These are phyloP conservation scores for Chloroceryle inda DNA, from an alignment of 2,797 vertebrate genomes.

Conservation along the genomic window DNA sequence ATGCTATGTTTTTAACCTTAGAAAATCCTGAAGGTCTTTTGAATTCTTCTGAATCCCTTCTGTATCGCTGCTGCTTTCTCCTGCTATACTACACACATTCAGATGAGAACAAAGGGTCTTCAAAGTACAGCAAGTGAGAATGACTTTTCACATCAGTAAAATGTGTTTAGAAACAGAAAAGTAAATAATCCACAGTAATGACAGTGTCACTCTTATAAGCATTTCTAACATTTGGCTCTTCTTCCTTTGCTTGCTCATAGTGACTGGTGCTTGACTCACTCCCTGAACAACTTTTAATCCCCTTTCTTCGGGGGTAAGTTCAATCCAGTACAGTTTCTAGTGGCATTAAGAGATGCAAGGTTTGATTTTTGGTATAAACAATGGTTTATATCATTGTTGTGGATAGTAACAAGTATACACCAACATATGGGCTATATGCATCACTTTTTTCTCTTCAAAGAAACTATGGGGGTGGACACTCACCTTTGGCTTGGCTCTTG, in stretches of 20 bases:
- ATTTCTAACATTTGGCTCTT: background rate
- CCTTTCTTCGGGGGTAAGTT: background rate
- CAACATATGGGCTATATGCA: background rate
- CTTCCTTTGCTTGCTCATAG: background rate
- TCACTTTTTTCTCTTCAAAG: background rate
- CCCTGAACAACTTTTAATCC: background rate
- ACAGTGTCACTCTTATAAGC: background rate
- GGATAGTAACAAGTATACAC: background rate
- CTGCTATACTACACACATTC: background rate
- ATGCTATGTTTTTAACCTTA: background rate
- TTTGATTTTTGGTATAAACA: background rate
- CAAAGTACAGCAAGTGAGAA: background rate
- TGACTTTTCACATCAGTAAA: background rate
- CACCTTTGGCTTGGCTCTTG: constrained; percentile 98
- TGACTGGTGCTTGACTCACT: background rate
- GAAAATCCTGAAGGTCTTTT: background rate
- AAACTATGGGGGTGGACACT: constrained; percentile 4
- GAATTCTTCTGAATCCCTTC: background rate
- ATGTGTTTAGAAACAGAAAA: background rate
- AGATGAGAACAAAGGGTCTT: background rate
- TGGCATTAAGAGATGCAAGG: background rate
- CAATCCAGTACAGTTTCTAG: background rate
- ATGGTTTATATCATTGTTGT: fast-evolving
- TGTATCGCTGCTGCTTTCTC: constrained; percentile 7
- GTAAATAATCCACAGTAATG: background rate